Conservation (phyloP, 1,140 invertebrate genomes). For the Octopus bimaculoides region DNA sequence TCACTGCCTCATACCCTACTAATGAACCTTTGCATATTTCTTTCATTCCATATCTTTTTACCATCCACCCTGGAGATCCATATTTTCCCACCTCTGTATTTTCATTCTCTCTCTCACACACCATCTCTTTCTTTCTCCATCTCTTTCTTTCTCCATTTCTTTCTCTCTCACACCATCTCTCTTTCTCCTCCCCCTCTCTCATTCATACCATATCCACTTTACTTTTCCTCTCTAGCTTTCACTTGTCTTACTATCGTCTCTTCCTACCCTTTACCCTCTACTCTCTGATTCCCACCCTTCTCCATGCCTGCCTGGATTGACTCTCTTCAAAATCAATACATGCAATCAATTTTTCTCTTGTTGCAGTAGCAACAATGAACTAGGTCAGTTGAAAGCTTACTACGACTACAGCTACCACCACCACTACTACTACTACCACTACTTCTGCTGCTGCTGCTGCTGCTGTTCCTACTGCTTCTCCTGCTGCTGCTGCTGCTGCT, state of each 20-base stretch:
- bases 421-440: neutral
- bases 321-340: slow-evolving; percentile 5
- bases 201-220: neutral
- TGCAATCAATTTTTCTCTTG: slow-evolving; percentile 10
- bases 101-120: neutral
- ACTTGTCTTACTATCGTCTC: neutral
- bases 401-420: neutral
- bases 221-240: neutral
- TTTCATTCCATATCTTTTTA: no score
- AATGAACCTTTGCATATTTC: no score
- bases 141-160: neutral
- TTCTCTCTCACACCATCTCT: neutral
- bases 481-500: neutral
- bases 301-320: neutral
- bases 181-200: neutral
- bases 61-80: no score
- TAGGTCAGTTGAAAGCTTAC: slow-evolving; percentile 8
- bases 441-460: neutral
- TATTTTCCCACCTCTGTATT: no score
- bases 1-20: no score
- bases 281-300: neutral
- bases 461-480: neutral
- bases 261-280: neutral
- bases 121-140: neutral
- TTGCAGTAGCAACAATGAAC: slow-evolving; percentile 11